A percentile compares a stretch with the other conserved stretches of the same genome.
Evolutionary conservation across 2,888 invertebrate genomes (phyloP).

Genomic region (Halictus quadricinctus): DNA sequence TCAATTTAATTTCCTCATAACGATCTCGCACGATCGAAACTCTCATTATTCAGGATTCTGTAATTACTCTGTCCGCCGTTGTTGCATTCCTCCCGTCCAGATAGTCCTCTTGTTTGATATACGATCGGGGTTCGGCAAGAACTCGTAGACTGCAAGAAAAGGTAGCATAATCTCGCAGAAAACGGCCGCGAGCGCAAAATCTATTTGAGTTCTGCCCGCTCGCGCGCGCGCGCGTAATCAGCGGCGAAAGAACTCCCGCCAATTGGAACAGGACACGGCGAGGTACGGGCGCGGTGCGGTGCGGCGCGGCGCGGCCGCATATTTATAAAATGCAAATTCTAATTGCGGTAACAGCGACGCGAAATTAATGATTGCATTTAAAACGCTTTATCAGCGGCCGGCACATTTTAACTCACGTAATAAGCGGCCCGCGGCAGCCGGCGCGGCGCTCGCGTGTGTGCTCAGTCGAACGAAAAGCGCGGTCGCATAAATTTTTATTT

Average conservation of each 20-base stretch:
- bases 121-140: not conserved
- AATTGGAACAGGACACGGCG: conserved; percentile 38
- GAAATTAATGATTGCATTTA: conserved; percentile 75
- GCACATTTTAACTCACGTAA: conserved; percentile 64
- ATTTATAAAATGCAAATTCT: conserved; percentile 77
- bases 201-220: not conserved
- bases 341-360: conserved; percentile 74
- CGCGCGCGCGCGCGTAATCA: conserved; percentile 6
- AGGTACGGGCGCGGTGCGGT: not conserved
- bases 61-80: not conserved
- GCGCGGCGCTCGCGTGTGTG: conserved; percentile 33
- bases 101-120: not conserved
- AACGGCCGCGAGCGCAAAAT: conserved; percentile 1
- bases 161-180: not conserved
- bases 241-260: conserved; percentile 23
- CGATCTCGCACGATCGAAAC: not conserved
- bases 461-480: conserved; percentile 50
- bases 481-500: conserved; percentile 50
- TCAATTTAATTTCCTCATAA: not conserved
- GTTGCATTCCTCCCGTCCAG: not conserved
- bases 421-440: conserved; percentile 48
- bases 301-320: conserved; percentile 61
- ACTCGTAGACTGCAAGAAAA: not conserved
- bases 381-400: conserved; percentile 73
- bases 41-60: not conserved